Conservation (phyloP, 2,888 invertebrate genomes). For the Athetis lepigone region DNA sequence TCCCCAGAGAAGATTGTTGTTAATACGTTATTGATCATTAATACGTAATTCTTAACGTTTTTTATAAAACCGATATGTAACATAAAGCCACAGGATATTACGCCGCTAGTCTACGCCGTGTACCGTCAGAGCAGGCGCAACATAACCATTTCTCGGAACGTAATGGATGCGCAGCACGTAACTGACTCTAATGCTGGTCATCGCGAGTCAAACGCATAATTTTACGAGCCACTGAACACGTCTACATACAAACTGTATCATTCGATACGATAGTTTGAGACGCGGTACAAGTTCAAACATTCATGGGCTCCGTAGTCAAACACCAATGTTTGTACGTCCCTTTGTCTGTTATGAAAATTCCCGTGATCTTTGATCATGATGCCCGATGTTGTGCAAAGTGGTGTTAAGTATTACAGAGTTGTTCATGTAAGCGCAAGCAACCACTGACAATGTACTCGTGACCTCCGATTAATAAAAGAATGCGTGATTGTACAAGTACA, state of each 20-base stretch:
- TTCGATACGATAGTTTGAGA: slow-evolving; percentile 53
- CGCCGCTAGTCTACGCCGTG: slow-evolving; percentile 49
- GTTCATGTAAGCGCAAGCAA: background rate
- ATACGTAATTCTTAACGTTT: background rate
- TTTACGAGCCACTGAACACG: slow-evolving; percentile 76
- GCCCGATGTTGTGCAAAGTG: too few relatives aligned
- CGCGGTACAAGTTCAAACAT: background rate
- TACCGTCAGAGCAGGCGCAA: slow-evolving; percentile 29
- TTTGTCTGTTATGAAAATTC: background rate
- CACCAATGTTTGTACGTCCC: background rate
- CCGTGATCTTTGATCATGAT: background rate
- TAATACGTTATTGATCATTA: too few relatives aligned
- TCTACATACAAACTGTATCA: slow-evolving; percentile 60
- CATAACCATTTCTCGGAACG: slow-evolving; percentile 69
- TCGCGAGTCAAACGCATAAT: slow-evolving; percentile 74
- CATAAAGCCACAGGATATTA: slow-evolving; percentile 69
- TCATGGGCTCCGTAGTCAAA: slow-evolving; percentile 1
- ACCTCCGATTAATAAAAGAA: slow-evolving; percentile 42
- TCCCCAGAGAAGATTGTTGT: too few relatives aligned
- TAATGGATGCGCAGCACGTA: slow-evolving; percentile 69
- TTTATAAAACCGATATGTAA: slow-evolving; percentile 20
- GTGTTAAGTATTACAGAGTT: too few relatives aligned
- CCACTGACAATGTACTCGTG: slow-evolving; percentile 46
- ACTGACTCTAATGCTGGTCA: slow-evolving; percentile 64
- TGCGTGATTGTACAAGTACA: slow-evolving; percentile 44